Conservation (phyloP, 2,888 invertebrate species). For the Eretmocerus hayati region DNA sequence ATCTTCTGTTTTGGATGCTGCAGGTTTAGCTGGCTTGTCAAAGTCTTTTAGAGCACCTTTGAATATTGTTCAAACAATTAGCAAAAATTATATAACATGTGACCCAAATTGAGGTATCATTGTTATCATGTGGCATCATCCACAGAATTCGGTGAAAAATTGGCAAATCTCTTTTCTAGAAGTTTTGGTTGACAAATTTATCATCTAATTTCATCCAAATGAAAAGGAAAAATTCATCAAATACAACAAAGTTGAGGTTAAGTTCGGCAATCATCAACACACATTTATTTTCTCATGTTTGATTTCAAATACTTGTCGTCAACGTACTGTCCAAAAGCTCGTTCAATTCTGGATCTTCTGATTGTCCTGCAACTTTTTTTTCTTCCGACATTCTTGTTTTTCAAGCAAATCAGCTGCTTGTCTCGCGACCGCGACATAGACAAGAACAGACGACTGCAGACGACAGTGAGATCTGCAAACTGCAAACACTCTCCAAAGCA, state of each 20-base stretch:
- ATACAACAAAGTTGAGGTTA: slow-evolving; percentile 9
- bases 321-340: slow-evolving; percentile 68
- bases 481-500: no score
- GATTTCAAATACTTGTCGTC: neutral
- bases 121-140: no score
- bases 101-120: slow-evolving; percentile 3
- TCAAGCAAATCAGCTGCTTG: slow-evolving; percentile 14
- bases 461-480: no score
- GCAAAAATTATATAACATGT: slow-evolving; percentile 15
- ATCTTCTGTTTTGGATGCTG: slow-evolving; percentile 21
- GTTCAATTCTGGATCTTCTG: slow-evolving; percentile 62
- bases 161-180: neutral
- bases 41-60: slow-evolving; percentile 63
- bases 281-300: neutral
- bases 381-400: slow-evolving; percentile 36
- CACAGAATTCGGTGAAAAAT: no score
- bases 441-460: no score
- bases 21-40: slow-evolving; percentile 39
- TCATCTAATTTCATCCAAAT: neutral
- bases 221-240: neutral
- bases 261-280: slow-evolving; percentile 1
- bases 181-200: neutral
- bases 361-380: slow-evolving; percentile 31
- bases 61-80: slow-evolving; percentile 10
- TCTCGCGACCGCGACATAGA: no score